Percentiles rank a stretch among this genome's conserved stretches.
These are phyloP conservation scores for Gobio gobio DNA, from an alignment of 2,113 vertebrate species.

Conservation along the genomic window DNA sequence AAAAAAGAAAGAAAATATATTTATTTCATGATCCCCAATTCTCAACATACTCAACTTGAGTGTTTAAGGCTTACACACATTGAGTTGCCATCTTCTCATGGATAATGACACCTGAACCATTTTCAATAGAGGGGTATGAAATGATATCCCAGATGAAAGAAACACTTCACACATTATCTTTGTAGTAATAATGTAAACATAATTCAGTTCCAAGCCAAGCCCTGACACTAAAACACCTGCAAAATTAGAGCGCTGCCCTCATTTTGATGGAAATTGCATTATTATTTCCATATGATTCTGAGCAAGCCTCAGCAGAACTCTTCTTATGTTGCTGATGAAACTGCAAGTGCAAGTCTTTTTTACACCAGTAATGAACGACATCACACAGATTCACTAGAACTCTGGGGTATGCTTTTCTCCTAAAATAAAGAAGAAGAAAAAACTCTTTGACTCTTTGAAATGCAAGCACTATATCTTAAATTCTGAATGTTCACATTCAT, in stretches of 20 bases:
- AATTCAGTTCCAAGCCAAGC: constrained; percentile 3
- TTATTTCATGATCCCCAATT: background rate
- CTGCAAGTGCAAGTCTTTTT: constrained; percentile 26
- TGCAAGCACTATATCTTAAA: background rate
- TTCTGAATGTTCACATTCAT: background rate
- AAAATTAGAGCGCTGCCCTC: background rate
- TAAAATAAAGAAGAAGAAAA: constrained; percentile 20
- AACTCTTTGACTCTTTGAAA: background rate
- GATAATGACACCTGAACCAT: background rate
- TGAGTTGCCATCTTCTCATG: constrained; percentile 5
- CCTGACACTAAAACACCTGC: constrained; percentile 4
- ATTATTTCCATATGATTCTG: constrained; percentile 8
- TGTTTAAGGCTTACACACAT: background rate
- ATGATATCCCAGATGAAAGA: constrained; percentile 8
- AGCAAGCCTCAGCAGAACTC: constrained; percentile 14
- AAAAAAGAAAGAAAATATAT: background rate
- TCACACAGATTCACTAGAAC: constrained; percentile 4
- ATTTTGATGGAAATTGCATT: constrained; percentile 18
- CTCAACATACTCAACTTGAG: background rate
- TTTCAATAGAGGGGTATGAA: background rate
- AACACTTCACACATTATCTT: background rate
- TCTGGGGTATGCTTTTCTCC: background rate
- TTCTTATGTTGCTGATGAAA: constrained; percentile 16
- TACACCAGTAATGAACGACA: constrained; percentile 38
- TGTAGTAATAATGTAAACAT: constrained; percentile 2